Percentiles rank a stretch among this genome's conserved stretches.
Evolutionary conservation across 2,797 vertebrate species (phyloP).

Genomic region (Nasua narica): DNA sequence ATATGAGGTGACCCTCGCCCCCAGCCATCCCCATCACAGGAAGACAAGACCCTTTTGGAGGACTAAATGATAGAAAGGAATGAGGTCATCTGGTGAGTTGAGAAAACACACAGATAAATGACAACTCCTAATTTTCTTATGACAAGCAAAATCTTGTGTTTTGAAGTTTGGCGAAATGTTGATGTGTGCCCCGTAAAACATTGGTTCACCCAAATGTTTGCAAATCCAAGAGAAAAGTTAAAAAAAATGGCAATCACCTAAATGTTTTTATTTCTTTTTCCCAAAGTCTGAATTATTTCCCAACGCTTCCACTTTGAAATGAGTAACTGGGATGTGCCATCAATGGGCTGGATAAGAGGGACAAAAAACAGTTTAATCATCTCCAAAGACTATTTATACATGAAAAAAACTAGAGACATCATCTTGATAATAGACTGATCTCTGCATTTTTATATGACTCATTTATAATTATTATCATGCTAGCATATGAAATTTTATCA

Average conservation of each 20-base stretch:
- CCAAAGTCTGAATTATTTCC: neutral
- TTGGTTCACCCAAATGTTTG: neutral
- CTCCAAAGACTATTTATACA: neutral
- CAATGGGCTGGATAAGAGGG: neutral
- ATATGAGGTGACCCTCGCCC: neutral
- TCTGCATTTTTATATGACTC: neutral
- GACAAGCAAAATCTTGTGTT: neutral
- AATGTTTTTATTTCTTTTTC: neutral
- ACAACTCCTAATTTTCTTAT: neutral
- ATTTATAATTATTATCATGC: constrained; percentile 12
- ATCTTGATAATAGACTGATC: neutral
- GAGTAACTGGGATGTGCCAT: neutral
- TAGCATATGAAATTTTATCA: neutral
- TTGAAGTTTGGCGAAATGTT: neutral
- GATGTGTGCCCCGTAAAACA: neutral
- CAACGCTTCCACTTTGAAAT: neutral
- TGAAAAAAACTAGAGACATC: neutral
- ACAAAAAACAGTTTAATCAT: neutral
- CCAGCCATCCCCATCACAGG: no score
- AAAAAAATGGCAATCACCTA: neutral
- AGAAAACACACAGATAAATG: neutral
- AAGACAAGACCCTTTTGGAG: neutral
- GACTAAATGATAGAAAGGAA: neutral
- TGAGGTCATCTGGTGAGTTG: neutral
- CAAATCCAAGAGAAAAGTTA: neutral